A percentile compares a stretch with the other conserved stretches of the same genome.
These are phyloP conservation scores for Ceyx margarethae DNA, from an alignment of 2,113 vertebrate species.

Conservation along the genomic window DNA sequence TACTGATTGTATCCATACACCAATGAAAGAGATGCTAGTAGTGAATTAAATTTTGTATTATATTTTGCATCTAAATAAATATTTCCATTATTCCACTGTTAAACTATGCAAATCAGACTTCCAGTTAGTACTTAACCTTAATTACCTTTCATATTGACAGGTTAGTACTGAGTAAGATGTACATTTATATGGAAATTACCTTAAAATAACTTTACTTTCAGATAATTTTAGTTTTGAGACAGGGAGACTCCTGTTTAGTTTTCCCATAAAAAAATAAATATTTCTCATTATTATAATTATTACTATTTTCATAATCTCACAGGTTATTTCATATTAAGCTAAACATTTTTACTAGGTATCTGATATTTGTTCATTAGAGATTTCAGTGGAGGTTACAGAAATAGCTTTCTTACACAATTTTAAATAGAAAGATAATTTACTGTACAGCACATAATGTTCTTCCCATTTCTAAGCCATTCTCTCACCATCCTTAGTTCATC, in stretches of 20 bases:
- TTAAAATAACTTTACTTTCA: not conserved
- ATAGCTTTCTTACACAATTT: not conserved
- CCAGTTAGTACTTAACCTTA: not conserved
- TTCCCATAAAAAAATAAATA: not conserved
- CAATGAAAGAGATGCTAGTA: not conserved
- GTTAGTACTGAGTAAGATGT: slow-evolving; percentile 31
- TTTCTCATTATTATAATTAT: not conserved
- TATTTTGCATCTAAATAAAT: not conserved
- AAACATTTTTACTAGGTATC: not conserved
- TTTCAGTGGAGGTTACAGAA: not conserved
- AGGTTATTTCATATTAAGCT: not conserved
- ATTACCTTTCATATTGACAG: slow-evolving; percentile 19
- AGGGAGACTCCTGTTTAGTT: not conserved
- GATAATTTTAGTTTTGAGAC: not conserved
- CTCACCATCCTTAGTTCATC: not conserved
- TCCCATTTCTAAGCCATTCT: not conserved
- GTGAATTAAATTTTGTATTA: not conserved
- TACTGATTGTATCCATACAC: not conserved
- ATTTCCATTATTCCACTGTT: not conserved
- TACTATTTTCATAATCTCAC: not conserved
- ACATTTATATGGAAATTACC: slow-evolving; percentile 50
- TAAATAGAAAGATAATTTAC: not conserved
- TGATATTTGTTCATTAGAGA: not conserved
- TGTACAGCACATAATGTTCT: not conserved
- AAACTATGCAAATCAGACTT: slow-evolving; percentile 46